Conservation (phyloP, 2,888 invertebrate genomes). For the Drosophila anomalipes region DNA sequence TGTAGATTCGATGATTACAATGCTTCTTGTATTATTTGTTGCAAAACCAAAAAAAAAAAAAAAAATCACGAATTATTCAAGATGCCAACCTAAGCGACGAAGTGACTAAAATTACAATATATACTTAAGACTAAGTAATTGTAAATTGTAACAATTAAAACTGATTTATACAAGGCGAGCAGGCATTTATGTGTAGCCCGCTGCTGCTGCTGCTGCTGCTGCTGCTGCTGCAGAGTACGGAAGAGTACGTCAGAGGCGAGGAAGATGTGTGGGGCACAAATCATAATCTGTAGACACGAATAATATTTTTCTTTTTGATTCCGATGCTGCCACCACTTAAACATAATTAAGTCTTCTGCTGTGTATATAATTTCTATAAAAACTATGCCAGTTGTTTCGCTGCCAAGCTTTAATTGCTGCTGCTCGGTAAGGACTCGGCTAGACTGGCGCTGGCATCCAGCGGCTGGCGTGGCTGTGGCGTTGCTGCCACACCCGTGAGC, state of each 20-base stretch:
- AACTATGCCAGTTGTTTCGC: conserved; percentile 45
- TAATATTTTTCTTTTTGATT: conserved; percentile 51
- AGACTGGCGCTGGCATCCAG: conserved; percentile 38
- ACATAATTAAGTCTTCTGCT: conserved; percentile 78
- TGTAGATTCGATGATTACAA: conserved; percentile 9
- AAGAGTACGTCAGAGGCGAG: conserved; percentile 29
- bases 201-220: conserved; percentile 44
- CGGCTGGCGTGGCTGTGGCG: conserved; percentile 68
- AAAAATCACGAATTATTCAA: conserved; percentile 12
- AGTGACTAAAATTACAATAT: conserved; percentile 73
- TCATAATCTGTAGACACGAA: conserved; percentile 16
- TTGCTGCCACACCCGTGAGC: conserved; percentile 5
- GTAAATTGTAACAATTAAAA: conserved; percentile 72
- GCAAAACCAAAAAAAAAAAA: background rate
- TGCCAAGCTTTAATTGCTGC: conserved; percentile 6
- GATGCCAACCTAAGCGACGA: conserved; percentile 66
- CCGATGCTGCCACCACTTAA: conserved; percentile 63
- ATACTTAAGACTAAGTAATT: conserved; percentile 62
- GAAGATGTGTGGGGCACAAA: conserved; percentile 24
- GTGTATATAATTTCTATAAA: conserved; percentile 79
- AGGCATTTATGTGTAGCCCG: conserved; percentile 19
- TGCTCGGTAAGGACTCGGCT: conserved; percentile 23
- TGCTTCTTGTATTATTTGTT: conserved; percentile 1
- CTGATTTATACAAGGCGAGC: conserved; percentile 69
- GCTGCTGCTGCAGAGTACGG: conserved; percentile 21